phyloP scores from a whole-genome alignment of 2,113 vertebrate species.

The Isurus oxyrinchus region DNA sequence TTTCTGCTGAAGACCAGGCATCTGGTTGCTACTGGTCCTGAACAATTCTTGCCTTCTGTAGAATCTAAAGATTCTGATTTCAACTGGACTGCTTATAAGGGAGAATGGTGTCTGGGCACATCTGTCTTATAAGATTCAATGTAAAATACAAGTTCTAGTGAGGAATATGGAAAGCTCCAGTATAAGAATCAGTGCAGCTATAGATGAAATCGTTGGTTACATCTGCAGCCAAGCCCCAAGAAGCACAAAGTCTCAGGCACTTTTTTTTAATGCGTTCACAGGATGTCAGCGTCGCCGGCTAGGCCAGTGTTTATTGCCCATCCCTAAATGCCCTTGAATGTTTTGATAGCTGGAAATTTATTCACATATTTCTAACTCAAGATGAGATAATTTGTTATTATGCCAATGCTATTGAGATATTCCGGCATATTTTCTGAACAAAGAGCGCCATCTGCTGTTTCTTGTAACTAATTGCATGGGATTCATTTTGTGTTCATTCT shows the following conservation, averaged over 20 bases:
- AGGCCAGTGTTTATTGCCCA: too few relatives aligned
- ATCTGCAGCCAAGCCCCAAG: too few relatives aligned
- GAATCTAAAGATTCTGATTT: too few relatives aligned
- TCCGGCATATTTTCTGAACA: background rate
- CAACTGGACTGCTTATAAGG: too few relatives aligned
- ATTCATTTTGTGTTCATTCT: background rate
- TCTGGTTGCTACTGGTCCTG: too few relatives aligned
- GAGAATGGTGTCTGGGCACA: too few relatives aligned
- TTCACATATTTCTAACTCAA: background rate
- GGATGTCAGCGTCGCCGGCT: too few relatives aligned
- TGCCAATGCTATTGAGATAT: background rate
- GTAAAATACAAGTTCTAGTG: background rate
- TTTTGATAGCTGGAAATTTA: background rate
- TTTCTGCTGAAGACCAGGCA: too few relatives aligned
- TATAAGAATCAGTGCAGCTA: background rate
- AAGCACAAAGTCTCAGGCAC: background rate
- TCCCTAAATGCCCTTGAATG: too few relatives aligned
- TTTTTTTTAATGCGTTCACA: background rate
- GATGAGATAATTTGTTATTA: background rate
- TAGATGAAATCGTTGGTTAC: too few relatives aligned
- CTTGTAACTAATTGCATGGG: background rate
- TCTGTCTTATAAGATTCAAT: too few relatives aligned
- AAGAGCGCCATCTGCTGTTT: background rate
- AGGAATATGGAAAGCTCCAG: background rate
- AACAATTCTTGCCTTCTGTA: too few relatives aligned